phyloP scores from a whole-genome alignment of 2,113 vertebrate genomes.

The Psittacula cyanocephala region DNA sequence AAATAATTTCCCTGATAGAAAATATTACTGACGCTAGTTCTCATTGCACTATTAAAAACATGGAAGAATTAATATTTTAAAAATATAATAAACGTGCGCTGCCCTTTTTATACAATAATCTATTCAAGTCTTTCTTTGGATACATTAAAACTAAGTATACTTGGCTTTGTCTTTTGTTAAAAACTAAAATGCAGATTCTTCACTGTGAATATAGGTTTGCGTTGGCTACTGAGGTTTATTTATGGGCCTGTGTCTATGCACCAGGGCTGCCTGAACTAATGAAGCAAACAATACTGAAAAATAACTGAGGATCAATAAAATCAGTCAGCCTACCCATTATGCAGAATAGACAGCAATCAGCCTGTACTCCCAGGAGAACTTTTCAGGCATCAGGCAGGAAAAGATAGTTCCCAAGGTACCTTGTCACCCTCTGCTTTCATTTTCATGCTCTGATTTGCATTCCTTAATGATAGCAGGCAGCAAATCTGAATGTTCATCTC shows the following conservation, averaged over 20 bases:
- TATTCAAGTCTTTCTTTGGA: background rate
- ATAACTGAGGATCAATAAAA: slow-evolving; percentile 51
- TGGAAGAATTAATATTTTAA: background rate
- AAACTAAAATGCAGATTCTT: background rate
- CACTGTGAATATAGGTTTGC: background rate
- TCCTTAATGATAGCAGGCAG: background rate
- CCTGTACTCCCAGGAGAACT: background rate
- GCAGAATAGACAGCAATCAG: slow-evolving; percentile 20
- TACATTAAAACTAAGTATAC: background rate
- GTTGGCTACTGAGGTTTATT: background rate
- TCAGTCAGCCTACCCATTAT: background rate
- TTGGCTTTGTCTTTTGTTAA: background rate
- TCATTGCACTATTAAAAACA: background rate
- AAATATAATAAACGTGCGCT: background rate
- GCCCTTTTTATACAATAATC: background rate
- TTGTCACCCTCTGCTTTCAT: background rate
- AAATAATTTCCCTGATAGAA: background rate
- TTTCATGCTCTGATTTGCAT: slow-evolving; percentile 24
- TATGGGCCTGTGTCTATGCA: background rate
- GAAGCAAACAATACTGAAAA: background rate
- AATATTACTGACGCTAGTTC: background rate
- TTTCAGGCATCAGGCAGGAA: background rate
- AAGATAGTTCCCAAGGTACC: background rate
- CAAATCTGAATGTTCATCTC: background rate
- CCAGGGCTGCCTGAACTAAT: background rate